Evolutionary conservation across 2,113 vertebrate genomes (phyloP).

Genomic region (Sorex araneus): DNA sequence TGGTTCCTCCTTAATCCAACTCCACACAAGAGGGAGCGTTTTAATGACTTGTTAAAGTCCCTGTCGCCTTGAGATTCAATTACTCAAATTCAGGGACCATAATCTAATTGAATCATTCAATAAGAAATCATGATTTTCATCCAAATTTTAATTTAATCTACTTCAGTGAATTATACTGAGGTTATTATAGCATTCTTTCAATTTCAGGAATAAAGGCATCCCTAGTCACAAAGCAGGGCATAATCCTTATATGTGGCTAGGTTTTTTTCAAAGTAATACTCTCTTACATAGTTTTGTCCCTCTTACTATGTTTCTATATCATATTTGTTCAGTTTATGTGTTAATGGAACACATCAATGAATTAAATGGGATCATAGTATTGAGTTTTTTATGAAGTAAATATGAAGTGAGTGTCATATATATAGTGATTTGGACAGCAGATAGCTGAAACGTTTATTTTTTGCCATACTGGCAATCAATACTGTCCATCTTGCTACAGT

Average conservation of each 20-base stretch:
- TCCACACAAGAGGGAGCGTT: conserved; percentile 48
- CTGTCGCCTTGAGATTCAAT: conserved; percentile 75
- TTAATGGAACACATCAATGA: background rate
- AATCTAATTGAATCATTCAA: conserved; percentile 74
- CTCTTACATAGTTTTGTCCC: background rate
- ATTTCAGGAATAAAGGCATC: conserved; percentile 62
- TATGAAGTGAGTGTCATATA: background rate
- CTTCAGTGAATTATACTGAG: conserved; percentile 72
- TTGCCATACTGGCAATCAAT: background rate
- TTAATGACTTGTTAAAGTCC: conserved; percentile 73
- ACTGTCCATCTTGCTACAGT: background rate
- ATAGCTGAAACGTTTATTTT: background rate
- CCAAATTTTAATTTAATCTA: conserved; percentile 80
- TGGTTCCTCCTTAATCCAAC: conserved; percentile 52
- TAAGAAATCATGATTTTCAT: conserved; percentile 75
- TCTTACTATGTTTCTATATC: background rate
- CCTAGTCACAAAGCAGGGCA: conserved; percentile 58
- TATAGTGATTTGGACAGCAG: background rate
- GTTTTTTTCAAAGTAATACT: conserved; percentile 41
- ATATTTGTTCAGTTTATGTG: background rate
- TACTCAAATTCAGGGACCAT: background rate
- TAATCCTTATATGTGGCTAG: conserved; percentile 38
- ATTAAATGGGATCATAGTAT: background rate
- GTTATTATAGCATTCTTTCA: conserved; percentile 77
- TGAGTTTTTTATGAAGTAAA: background rate